Base-by-base conservation (phyloP, 1,140 invertebrate genomes). In the Maconellicoccus hirsutus region DNA sequence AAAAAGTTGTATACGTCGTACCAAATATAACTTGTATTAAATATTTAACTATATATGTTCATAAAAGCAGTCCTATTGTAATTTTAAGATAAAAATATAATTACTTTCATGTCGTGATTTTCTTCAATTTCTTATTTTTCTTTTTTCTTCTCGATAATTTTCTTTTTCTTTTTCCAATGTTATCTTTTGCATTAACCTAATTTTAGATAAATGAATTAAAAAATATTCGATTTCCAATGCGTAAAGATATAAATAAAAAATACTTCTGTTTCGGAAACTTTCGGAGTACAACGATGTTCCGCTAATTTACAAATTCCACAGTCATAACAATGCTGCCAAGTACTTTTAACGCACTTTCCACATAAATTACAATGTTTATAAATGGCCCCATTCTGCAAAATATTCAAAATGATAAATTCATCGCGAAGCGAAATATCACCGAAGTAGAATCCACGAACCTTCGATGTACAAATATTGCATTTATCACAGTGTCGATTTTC, bases 301-400 rank as follows among this genome's bases (percentile, higher is more conserved):
- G 81, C 76, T 72, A 83, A 81, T 63, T 81, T 79, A 78, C 92
- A 94, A 71, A 85, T 80, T 0, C 83, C 78, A 77, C 92, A 94
- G 10, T 76, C 80, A 0, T 79, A 74, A 75, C 92, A 94, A 79
- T 94, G 92, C n/a, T 82, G 80, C 84, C 90, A 93, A 21, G 86
- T 86, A 1, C 88, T 86, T 78, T 94, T 94, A 0, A 94, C 91
- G 78, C 93, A 94, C 71, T 84, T 79, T n/a, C 85, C 79, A 77
- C 93, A 95, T 21, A 76, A 72, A 59, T 85, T 77, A 77, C 93
- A 95, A 77, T 94, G 93, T 16, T 79, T 82, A 76, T 93, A 94
- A 0, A 83, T 84, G 75, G 84, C 83, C 0, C 92, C 92, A 81
- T 93, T 89, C 80, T 82, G 72, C 6, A 72, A 72, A 39, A 76